Evolutionary conservation across 2,113 vertebrate species (phyloP).

Genomic region (Vulpes ferrilata): DNA sequence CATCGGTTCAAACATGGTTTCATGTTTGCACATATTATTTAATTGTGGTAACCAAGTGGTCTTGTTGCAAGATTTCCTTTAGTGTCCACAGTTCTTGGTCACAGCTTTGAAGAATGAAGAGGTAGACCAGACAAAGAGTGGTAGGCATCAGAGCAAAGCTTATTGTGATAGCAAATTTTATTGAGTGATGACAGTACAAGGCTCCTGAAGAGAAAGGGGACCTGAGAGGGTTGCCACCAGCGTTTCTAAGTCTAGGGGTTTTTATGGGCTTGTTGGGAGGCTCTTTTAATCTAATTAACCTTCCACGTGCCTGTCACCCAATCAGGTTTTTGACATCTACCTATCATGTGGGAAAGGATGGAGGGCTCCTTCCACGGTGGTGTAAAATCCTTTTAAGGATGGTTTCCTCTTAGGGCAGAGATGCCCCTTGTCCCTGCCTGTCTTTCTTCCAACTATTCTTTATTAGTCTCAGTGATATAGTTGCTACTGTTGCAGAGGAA

Average conservation of each 20-base stretch:
- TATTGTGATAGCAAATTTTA: not conserved
- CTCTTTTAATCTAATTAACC: too few species aligned
- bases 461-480: not conserved
- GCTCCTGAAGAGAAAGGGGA: not conserved
- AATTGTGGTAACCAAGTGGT: fast-evolving
- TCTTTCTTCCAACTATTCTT: not conserved
- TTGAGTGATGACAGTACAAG: not conserved
- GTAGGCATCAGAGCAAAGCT: not conserved
- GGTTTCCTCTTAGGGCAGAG: not conserved
- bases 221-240: not conserved
- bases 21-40: constrained; percentile 40
- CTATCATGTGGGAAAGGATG: too few species aligned
- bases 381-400: too few species aligned
- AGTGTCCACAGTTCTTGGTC: not conserved
- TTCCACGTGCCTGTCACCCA: too few species aligned
- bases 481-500: not conserved
- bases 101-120: not conserved
- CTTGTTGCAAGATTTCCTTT: not conserved
- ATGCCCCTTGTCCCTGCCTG: not conserved
- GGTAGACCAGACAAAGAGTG: not conserved
- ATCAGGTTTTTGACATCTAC: too few species aligned
- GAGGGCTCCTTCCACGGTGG: too few species aligned
- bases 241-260: not conserved
- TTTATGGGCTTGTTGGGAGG: too few species aligned
- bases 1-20: constrained; percentile 53